These are phyloP conservation scores for Anseranas semipalmata DNA, from an alignment of 2,113 vertebrate genomes.

Conservation along the genomic window DNA sequence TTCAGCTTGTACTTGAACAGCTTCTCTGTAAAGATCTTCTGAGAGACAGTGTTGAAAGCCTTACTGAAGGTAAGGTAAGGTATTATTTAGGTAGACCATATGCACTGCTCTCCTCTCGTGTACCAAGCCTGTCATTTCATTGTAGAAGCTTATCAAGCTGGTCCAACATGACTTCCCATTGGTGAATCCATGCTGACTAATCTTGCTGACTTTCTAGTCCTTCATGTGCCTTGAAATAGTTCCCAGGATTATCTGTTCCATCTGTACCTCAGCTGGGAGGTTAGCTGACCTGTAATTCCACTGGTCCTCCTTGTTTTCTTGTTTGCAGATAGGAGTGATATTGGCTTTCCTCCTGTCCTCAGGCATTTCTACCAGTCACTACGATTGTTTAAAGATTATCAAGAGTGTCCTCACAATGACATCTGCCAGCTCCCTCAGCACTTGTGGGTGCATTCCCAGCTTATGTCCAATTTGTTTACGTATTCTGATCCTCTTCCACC, in stretches of 20 bases:
- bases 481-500: not conserved
- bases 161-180: not conserved
- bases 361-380: not conserved
- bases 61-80: too few relatives aligned
- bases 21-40: not conserved
- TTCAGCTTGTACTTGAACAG: not conserved
- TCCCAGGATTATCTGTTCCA: not conserved
- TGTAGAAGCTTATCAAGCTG: not conserved
- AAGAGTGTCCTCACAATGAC: not conserved
- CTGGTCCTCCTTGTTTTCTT: not conserved
- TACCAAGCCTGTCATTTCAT: not conserved
- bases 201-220: not conserved
- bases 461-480: not conserved
- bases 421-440: not conserved
- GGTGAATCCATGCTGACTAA: not conserved
- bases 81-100: not conserved
- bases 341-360: not conserved
- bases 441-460: not conserved
- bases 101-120: not conserved
- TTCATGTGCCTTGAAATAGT: not conserved
- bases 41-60: accelerated
- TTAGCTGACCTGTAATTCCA: not conserved
- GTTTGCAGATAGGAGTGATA: not conserved
- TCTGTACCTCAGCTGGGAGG: not conserved
- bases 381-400: not conserved